Percentiles rank a stretch among this genome's conserved stretches.
Conservation (phyloP, 2,888 invertebrate genomes). For the Dugesia japonica region DNA sequence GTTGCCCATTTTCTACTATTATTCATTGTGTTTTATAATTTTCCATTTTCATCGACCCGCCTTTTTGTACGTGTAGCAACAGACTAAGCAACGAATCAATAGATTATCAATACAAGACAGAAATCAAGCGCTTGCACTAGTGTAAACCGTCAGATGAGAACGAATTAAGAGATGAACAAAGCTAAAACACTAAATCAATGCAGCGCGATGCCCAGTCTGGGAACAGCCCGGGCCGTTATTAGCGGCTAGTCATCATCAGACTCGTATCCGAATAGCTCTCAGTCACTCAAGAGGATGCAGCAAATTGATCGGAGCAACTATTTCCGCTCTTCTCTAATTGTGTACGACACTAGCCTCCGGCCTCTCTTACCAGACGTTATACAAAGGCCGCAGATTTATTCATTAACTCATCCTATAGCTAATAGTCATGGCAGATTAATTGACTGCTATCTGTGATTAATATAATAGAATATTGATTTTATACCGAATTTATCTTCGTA, state of each 20-base stretch:
- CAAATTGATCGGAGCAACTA: slow-evolving; percentile 16
- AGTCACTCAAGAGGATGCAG: slow-evolving; percentile 20
- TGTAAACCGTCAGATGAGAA: slow-evolving; percentile 20
- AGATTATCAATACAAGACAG: slow-evolving; percentile 9
- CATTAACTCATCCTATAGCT: slow-evolving; percentile 20
- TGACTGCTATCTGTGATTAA: slow-evolving; percentile 16
- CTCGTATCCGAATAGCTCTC: slow-evolving; percentile 16
- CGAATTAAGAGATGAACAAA: neutral
- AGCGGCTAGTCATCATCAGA: slow-evolving; percentile 20
- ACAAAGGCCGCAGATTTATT: slow-evolving; percentile 14
- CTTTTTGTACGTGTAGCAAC: slow-evolving; percentile 9
- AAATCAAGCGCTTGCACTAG: slow-evolving; percentile 13
- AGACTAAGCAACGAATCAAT: slow-evolving; percentile 1
- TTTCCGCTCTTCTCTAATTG: slow-evolving; percentile 20
- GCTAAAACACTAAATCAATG: slow-evolving; percentile 20
- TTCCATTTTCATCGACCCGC: slow-evolving; percentile 7
- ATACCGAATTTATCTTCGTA: slow-evolving; percentile 20
- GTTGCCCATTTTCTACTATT: neutral
- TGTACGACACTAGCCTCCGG: slow-evolving; percentile 20
- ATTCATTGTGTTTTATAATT: neutral
- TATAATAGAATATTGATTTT: slow-evolving; percentile 15
- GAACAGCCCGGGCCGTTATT: slow-evolving; percentile 3
- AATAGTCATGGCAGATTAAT: slow-evolving; percentile 10
- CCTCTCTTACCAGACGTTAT: slow-evolving; percentile 20
- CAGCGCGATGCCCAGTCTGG: slow-evolving; percentile 20